Evolutionary conservation across 2,113 vertebrate species (phyloP), one percentile per base, ranked within the genome.

Genomic region (Amazona guildingii): DNA sequence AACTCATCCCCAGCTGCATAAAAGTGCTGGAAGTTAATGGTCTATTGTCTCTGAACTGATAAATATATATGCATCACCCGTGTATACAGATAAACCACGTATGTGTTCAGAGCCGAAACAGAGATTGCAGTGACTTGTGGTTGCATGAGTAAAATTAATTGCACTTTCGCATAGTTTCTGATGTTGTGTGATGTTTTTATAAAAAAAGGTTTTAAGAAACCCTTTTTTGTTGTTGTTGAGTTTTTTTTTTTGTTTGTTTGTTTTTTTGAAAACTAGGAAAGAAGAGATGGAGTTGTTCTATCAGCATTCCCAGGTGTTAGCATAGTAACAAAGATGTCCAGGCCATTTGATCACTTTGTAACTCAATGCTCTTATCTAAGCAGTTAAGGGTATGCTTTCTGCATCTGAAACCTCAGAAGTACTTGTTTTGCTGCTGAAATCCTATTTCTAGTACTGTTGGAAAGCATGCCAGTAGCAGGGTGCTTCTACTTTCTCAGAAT

Each of bases 71-170:
- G 57, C 33, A 35, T 59, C 33, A 25, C 9, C 6, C 11, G 2
- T 51, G 8, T 11, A 7, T 11, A 28, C 4, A 1, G n/a, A 7
- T 1, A 31, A 33, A 17, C 6, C 12, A 12, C 13, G 0, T 12
- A 13, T 4, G 6, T 37, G 17, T 59, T 57, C 64, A 37, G 46
- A 18, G 23, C 25, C 20, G 31, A 57, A 49, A 62, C 8, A 24
- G 10, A 14, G 24, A 21, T 35, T 35, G 31, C 37, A 9, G 15
- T 23, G 41, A 17, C 10, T 10, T 55, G 31, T 12, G 33, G 5
- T 24, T 52, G 15, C 18, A 19, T 18, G 14, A 11, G 17, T 43
- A 48, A 63, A 79, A 79, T 24, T n/a, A 39, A 27, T 8, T 35
- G 11, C 11, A 15, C 9, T 46, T 69, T 63, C 61, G 39, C 10